phyloP scores from a whole-genome alignment of 2,113 vertebrate species.

The Caracal caracal region DNA sequence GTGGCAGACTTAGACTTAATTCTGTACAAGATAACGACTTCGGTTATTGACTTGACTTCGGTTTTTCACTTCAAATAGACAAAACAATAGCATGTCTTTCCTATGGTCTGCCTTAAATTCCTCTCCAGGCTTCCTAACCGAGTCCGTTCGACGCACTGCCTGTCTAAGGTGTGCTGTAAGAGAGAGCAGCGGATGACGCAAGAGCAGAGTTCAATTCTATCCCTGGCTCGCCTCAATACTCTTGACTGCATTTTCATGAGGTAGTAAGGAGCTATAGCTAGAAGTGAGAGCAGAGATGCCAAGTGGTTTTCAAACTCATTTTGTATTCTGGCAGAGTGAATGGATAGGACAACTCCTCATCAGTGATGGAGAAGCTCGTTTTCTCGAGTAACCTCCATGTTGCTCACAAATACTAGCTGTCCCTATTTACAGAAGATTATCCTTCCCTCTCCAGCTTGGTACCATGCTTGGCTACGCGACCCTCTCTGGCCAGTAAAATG shows the following conservation, averaged over 20 bases:
- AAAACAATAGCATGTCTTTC: background rate
- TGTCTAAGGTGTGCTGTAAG: background rate
- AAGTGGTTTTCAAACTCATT: background rate
- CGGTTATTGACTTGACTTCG: background rate
- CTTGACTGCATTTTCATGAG: background rate
- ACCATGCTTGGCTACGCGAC: background rate
- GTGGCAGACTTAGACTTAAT: background rate
- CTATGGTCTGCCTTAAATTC: background rate
- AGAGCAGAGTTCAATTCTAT: background rate
- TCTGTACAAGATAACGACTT: background rate
- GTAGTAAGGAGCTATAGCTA: background rate
- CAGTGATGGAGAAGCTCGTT: accelerated
- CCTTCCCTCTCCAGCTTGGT: too few relatives aligned
- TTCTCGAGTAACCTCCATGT: background rate
- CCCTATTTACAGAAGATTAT: background rate
- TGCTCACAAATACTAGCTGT: background rate
- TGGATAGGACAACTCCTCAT: background rate
- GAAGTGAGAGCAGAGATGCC: background rate
- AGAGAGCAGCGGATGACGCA: background rate
- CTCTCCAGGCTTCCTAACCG: background rate
- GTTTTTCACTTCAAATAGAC: background rate
- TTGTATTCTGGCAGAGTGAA: background rate
- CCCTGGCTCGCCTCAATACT: background rate
- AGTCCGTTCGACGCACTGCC: background rate
- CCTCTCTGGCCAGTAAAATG: background rate